Evolutionary conservation across 1,140 invertebrate species (phyloP), one percentile per base, ranked within the genome.

Genomic region (Tetramorium simillimum): DNA sequence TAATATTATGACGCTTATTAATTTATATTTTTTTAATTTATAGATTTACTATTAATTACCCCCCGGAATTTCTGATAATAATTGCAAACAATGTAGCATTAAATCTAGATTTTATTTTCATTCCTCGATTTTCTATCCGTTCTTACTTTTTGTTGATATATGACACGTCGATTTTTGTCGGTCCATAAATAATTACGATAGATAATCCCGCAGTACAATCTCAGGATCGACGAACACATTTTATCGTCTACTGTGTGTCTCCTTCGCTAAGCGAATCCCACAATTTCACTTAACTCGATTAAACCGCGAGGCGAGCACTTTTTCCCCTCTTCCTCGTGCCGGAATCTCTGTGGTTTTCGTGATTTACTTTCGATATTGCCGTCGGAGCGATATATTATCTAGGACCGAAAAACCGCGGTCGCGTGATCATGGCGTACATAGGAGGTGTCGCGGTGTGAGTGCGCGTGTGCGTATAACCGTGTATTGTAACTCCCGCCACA

Each of bases 211-310:
- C 67, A 16, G 67, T 40, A 82, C 80, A 82, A 82, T 84, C 80
- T 73, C 69, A 60, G 80, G 56, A 84, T 84, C 80, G 80, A 84
- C 80, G 80, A 73, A 49, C 80, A 84, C 80, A 84, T 75, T 75
- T 84, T 40, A 84, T 72, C 69, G 40, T 84, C 53, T 73, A 75
- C 69, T 33, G 69, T 84, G 69, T 73, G 80, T 84, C 80, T 82
- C 65, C 76, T 62, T 53, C 60, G 69, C 80, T 78, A 73, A 87
- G 80, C 56, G 89, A 86, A 86, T 86, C 89, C 89, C 82, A 82
- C 89, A 90, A 88, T 91, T 91, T 90, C 89, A 91, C 89, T 91
- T 91, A 90, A 91, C 89, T 90, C 89, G 89, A 91, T 91, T 91
- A 90, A 91, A 91, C 81, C 89, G 86, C 86, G 76, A 86, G 75